Evolutionary conservation across 1,140 invertebrate genomes (phyloP).

Genomic region (Drosophila pandora): DNA sequence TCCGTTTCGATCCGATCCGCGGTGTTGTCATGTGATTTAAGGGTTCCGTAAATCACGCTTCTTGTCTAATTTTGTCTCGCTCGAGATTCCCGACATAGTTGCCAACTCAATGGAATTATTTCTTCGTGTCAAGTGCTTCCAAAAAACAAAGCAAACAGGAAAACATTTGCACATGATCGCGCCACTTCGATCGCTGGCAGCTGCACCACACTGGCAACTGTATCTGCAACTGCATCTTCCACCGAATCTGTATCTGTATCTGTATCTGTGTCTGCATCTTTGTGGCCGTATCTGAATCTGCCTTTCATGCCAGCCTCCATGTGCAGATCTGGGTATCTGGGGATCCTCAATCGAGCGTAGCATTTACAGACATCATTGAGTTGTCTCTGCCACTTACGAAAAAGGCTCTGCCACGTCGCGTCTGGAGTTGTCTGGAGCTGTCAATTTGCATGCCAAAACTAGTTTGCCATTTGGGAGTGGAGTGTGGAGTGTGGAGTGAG

Average conservation of each 20-base stretch:
- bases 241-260: slow-evolving; percentile 43
- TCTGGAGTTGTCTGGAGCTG: slow-evolving; percentile 42
- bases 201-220: slow-evolving; percentile 42
- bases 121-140: slow-evolving; percentile 77
- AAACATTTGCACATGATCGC: slow-evolving; percentile 61
- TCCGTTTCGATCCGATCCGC: slow-evolving; percentile 27
- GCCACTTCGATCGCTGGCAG: slow-evolving; percentile 48
- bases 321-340: slow-evolving; percentile 43
- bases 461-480: slow-evolving; percentile 23
- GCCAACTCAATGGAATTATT: slow-evolving; percentile 79
- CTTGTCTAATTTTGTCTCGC: slow-evolving; percentile 80
- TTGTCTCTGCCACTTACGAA: slow-evolving; percentile 58
- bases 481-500: not conserved
- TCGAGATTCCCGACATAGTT: slow-evolving; percentile 74
- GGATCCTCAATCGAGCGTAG: slow-evolving; percentile 65
- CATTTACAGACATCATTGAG: slow-evolving; percentile 63
- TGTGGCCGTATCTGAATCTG: slow-evolving; percentile 45
- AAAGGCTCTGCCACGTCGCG: slow-evolving; percentile 31
- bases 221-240: slow-evolving; percentile 35
- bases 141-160: slow-evolving; percentile 26
- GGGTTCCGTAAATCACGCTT: slow-evolving; percentile 79
- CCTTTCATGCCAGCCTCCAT: slow-evolving; percentile 43
- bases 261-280: slow-evolving; percentile 37
- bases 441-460: slow-evolving; percentile 49
- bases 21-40: slow-evolving; percentile 74